Evolutionary conservation across 2,797 vertebrate species (phyloP), one percentile per base, ranked within the genome.

Genomic region (Zalophus californianus): DNA sequence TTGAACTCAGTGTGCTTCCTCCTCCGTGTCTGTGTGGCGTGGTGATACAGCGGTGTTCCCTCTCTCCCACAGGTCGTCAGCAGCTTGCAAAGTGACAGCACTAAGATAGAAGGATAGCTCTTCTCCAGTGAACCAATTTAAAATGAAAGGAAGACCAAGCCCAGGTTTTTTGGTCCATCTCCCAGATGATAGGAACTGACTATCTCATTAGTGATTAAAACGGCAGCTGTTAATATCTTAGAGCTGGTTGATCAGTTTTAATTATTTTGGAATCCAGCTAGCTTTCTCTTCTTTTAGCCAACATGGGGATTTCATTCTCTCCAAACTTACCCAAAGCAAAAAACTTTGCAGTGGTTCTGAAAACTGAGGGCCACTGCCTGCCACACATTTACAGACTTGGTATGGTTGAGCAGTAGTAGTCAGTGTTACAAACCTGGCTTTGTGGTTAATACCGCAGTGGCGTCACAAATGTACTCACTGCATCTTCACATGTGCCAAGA

Each of bases 201-300:
- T 84, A 66, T 32, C 78, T 97, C 88, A 93, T 96, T 98, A 97
- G 48, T 95, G 97, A 98, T 97, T 77, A 94, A 96, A 96, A 96
- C 4, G 96, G 88, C 68, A 97, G 41, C 94, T 97, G 62, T 86
- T 70, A 98, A 97, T 91, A n/a, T 96, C 72, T 94, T 93, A 6
- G 97, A 97, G 38, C 85, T 16, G 8, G 54, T 70, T 94, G 97
- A 96, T 50, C 93, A 96, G 58, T 91, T 91, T 97, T 97, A 86
- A 97, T 97, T 94, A 96, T 87, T 48, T 91, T 96, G 73, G 54
- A 92, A 98, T 14, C 84, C 90, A 68, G 89, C 96, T 93, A 77
- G 52, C 78, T 78, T 96, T 27, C 38, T 84, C 73, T 92, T 91
- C 73, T 91, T 64, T 97, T 86, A 94, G 78, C 79, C 29, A 97